Conservation (phyloP, 1,140 invertebrate species). For the Temnothorax nylanderi region DNA sequence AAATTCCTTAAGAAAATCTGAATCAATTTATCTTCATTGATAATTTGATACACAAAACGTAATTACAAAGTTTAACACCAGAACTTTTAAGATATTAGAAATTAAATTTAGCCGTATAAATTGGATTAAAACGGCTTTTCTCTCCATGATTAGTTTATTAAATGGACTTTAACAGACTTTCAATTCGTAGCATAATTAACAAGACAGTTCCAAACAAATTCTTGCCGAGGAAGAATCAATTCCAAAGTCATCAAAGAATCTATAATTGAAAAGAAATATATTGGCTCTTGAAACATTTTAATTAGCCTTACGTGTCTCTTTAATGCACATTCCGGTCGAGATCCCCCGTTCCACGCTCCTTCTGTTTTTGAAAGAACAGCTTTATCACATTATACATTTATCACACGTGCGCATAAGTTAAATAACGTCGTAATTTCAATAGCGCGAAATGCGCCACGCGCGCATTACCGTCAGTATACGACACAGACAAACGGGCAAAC, state of each 20-base stretch:
- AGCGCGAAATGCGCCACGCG: not conserved
- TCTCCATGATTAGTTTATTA: constrained; percentile 30
- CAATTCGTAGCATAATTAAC: constrained; percentile 25
- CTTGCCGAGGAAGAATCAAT: not conserved
- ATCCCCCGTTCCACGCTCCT: not conserved
- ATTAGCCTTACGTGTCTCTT: not conserved
- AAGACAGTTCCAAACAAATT: not conserved
- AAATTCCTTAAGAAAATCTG: not conserved
- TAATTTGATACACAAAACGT: constrained; percentile 29
- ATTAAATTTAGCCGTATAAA: constrained; percentile 28
- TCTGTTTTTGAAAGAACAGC: not conserved
- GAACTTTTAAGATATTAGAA: constrained; percentile 22
- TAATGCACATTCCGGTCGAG: not conserved
- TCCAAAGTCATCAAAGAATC: not conserved
- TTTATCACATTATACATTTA: not conserved
- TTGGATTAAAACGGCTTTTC: constrained; percentile 15
- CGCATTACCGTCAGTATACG: not conserved
- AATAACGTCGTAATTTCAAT: constrained; percentile 41
- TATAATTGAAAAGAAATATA: not conserved
- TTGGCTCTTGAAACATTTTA: not conserved
- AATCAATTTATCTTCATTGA: constrained; percentile 20
- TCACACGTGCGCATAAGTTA: not conserved
- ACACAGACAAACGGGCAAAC: not conserved
- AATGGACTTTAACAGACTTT: constrained; percentile 6
- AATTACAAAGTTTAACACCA: constrained; percentile 35